A percentile compares a stretch with the other conserved stretches of the same genome.
Evolutionary conservation across 2,797 vertebrate genomes (phyloP).

Genomic region (Cynodonichthys magdalenae): DNA sequence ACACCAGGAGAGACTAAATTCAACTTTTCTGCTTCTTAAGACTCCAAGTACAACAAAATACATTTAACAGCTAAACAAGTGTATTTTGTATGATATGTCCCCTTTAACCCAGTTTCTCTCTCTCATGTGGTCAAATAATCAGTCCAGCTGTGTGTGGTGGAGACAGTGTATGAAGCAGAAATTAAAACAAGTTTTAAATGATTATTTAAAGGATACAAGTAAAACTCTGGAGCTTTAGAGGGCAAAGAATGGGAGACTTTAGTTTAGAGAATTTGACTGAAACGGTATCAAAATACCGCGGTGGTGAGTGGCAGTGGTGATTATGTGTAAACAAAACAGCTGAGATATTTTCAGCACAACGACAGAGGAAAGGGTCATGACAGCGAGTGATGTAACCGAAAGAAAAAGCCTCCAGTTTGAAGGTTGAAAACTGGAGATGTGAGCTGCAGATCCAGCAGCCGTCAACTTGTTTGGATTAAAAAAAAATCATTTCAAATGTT

Average conservation of each 20-base stretch:
- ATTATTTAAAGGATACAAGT: slow-evolving; percentile 7
- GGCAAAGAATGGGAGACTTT: background rate
- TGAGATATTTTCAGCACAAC: background rate
- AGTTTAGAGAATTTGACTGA: background rate
- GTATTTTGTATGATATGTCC: too few relatives aligned
- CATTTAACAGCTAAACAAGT: too few relatives aligned
- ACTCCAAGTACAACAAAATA: too few relatives aligned
- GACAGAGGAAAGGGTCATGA: background rate
- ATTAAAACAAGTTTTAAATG: slow-evolving; percentile 4
- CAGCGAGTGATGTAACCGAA: background rate
- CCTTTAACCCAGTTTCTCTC: too few relatives aligned
- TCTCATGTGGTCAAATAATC: background rate
- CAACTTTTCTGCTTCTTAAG: too few relatives aligned
- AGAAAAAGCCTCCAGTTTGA: background rate
- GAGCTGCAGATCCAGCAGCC: background rate
- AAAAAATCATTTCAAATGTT: background rate
- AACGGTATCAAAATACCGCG: background rate
- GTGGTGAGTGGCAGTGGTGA: background rate
- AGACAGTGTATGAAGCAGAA: background rate
- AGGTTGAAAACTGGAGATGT: too few relatives aligned
- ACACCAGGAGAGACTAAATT: too few relatives aligned
- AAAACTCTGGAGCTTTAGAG: background rate
- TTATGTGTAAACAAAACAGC: background rate
- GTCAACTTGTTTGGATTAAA: background rate
- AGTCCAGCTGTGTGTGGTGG: background rate